A percentile compares a stretch with the other conserved stretches of the same genome.
phyloP scores from a whole-genome alignment of 2,113 vertebrate species.

The Dasyornis broadbenti region DNA sequence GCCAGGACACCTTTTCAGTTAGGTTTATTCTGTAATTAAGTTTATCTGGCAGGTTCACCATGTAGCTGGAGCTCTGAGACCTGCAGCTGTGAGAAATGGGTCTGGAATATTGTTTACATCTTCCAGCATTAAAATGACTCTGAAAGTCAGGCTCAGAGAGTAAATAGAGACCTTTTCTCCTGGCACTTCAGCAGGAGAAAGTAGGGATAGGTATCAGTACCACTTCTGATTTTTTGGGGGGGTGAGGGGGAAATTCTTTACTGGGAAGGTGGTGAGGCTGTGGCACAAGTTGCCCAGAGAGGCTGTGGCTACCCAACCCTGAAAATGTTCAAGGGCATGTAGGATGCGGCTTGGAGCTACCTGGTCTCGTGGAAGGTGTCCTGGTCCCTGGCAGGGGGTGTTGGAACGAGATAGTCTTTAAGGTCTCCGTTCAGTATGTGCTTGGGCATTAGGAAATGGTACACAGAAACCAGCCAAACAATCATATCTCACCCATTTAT shows the following conservation, averaged over 20 bases:
- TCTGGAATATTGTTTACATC: neutral
- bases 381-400: neutral
- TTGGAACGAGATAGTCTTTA: neutral
- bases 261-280: neutral
- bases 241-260: neutral
- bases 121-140: neutral
- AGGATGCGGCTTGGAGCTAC: neutral
- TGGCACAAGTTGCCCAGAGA: neutral
- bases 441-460: neutral
- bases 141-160: neutral
- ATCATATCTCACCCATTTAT: neutral
- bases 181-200: neutral
- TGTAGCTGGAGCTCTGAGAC: neutral
- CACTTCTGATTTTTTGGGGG: neutral
- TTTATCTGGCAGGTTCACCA: neutral
- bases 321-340: neutral
- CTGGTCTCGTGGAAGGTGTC: neutral
- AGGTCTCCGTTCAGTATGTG: accelerated
- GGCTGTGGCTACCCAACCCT: neutral
- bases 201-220: neutral
- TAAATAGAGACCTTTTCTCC: neutral
- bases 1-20: neutral
- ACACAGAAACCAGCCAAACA: neutral
- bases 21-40: neutral
- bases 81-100: neutral